Evolutionary conservation across 1,140 invertebrate genomes (phyloP).

Genomic region (Saccostrea echinata): DNA sequence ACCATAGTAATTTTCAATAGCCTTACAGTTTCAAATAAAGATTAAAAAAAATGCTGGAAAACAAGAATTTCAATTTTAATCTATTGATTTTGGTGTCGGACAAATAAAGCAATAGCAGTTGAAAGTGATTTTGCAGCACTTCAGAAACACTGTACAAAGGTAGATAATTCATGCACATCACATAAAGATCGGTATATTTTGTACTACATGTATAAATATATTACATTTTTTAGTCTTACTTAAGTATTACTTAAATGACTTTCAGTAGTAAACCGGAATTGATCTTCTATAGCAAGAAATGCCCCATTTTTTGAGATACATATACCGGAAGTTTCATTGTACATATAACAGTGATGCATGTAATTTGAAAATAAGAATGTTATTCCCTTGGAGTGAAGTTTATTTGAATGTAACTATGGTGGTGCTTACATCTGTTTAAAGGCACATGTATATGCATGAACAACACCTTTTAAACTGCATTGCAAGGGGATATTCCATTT

Average conservation of each 20-base stretch:
- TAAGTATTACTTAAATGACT: background rate
- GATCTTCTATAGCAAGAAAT: background rate
- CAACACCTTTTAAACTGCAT: background rate
- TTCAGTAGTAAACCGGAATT: background rate
- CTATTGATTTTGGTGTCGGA: too few relatives aligned
- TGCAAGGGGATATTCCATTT: background rate
- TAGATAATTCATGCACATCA: constrained; percentile 3
- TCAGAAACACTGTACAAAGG: background rate
- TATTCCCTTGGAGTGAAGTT: too few relatives aligned
- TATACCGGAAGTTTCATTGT: too few relatives aligned
- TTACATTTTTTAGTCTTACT: background rate
- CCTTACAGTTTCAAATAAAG: background rate
- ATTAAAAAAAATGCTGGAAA: background rate
- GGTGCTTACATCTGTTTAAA: too few relatives aligned
- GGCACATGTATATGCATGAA: background rate
- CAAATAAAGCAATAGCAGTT: background rate
- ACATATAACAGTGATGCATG: too few relatives aligned
- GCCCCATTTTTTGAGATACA: too few relatives aligned
- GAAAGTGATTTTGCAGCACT: background rate
- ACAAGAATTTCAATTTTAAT: too few relatives aligned
- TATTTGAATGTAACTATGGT: too few relatives aligned
- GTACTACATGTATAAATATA: too few relatives aligned
- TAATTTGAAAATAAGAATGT: too few relatives aligned
- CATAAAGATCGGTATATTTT: background rate
- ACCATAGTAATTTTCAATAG: too few relatives aligned